Percentiles rank a stretch among this genome's conserved stretches.
These are phyloP conservation scores for Enteromius treurensis DNA, from an alignment of 2,797 vertebrate genomes.

Conservation along the genomic window DNA sequence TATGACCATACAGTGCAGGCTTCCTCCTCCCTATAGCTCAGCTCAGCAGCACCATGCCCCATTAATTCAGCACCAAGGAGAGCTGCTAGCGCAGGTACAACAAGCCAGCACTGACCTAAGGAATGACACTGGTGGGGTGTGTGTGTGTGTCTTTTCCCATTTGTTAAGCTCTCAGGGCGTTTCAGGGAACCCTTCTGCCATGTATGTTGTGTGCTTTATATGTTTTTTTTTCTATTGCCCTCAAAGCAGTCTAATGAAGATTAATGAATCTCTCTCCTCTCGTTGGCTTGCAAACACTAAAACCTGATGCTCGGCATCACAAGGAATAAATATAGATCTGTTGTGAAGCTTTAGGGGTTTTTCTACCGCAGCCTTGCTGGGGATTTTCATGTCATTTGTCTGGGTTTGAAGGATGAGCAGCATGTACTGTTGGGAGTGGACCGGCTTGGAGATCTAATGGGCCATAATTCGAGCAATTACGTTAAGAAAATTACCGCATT, in stretches of 20 bases:
- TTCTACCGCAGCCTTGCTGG: slow-evolving; percentile 33
- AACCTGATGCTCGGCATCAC: slow-evolving; percentile 50
- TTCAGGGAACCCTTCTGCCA: slow-evolving; percentile 35
- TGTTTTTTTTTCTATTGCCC: slow-evolving; percentile 37
- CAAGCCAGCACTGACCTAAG: slow-evolving; percentile 56
- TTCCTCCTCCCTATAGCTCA: slow-evolving; percentile 65
- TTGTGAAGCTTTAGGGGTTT: slow-evolving; percentile 29
- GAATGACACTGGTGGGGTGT: slow-evolving; percentile 25
- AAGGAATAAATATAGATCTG: slow-evolving; percentile 47
- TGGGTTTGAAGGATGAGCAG: slow-evolving; percentile 54
- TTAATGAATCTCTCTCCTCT: slow-evolving; percentile 71
- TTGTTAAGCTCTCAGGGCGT: slow-evolving; percentile 40
- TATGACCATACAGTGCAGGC: slow-evolving; percentile 67
- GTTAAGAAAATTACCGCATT: slow-evolving; percentile 60
- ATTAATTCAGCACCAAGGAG: slow-evolving; percentile 82
- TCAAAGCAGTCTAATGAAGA: slow-evolving; percentile 74
- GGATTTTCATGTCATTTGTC: slow-evolving; percentile 45
- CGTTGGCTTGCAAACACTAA: slow-evolving; percentile 38
- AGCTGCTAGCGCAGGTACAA: slow-evolving; percentile 79
- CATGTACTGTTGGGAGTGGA: slow-evolving; percentile 48
- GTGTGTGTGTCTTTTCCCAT: slow-evolving; percentile 41
- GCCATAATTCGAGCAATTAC: slow-evolving; percentile 59
- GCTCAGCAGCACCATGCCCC: slow-evolving; percentile 62
- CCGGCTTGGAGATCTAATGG: slow-evolving; percentile 57
- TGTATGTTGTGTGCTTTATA: slow-evolving; percentile 41